Conservation (phyloP, 1,140 invertebrate genomes). For the Diploscapter pachys region DNA sequence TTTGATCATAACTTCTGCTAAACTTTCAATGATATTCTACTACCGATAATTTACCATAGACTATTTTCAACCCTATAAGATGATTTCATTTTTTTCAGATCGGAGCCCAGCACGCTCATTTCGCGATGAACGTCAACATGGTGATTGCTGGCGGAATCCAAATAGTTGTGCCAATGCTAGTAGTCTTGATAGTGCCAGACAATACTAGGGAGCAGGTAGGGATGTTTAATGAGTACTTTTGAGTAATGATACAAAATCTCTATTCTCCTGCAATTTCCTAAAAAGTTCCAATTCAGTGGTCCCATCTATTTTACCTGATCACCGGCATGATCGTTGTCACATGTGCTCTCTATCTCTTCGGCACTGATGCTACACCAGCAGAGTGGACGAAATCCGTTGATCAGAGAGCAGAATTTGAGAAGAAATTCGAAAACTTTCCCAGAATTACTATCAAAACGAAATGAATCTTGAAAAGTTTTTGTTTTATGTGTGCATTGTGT, state of each 20-base stretch:
- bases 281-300: conserved; percentile 28
- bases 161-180: conserved; percentile 24
- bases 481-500: too few relatives aligned
- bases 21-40: neutral
- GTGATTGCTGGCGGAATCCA: conserved; percentile 27
- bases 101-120: conserved; percentile 24
- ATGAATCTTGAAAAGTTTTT: too few relatives aligned
- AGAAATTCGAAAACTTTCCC: too few relatives aligned
- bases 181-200: conserved; percentile 22
- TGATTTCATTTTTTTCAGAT: conserved; percentile 18
- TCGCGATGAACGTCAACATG: conserved; percentile 26
- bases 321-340: conserved; percentile 21
- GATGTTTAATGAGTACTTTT: too few relatives aligned
- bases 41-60: too few relatives aligned
- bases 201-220: conserved; percentile 24
- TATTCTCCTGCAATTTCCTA: neutral
- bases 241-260: too few relatives aligned
- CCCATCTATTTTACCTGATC: conserved; percentile 28
- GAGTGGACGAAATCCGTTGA: conserved; percentile 21
- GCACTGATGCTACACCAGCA: conserved; percentile 19
- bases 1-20: neutral
- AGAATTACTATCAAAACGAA: too few relatives aligned
- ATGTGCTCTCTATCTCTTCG: conserved; percentile 16
- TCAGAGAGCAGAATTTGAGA: too few relatives aligned
- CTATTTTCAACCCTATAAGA: too few relatives aligned